Base-by-base conservation (phyloP, 2,797 vertebrate species). In the Poeciliopsis gracilis region DNA sequence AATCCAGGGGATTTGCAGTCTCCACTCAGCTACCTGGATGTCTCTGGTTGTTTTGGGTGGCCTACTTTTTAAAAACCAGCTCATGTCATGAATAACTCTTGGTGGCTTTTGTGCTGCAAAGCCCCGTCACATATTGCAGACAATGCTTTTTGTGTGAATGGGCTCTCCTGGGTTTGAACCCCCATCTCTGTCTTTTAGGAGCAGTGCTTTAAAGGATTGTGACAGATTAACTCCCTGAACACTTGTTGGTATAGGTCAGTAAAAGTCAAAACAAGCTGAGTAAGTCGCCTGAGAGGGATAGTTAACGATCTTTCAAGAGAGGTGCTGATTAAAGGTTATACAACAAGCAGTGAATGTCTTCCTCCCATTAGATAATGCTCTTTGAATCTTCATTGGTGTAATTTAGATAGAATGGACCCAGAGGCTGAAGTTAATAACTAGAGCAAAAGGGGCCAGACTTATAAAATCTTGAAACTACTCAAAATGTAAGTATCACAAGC, bases 11-110 rank as follows among this genome's bases (percentile, higher is more conserved):
- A 89, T 90, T 89, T 87, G 76, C 77, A 82, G 83, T 82, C 84
- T 87, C 83, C 84, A 85, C 92, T 90, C 85, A 86, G 86, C 86
- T 87, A 93, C 93, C 92, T 93, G 92, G 80, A 79, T 82, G 83
- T 86, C 90, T 89, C 86, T 86, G 76, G 78, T 85, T 92, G 87
- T 92, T 93, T 91, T 72, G 81, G 88, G 74, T 91, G 91, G 87
- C 92, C 93, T 92, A 94, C 90, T 93, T 80, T 93, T 90, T 84
- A 61, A 82, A 69, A 80, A 73, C 73, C 3, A 46, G 78, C 90
- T 88, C 75, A 45, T 78, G 78, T 89, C 83, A 90, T 87, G 91
- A 93, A 93, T 90, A 91, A 91, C 89, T 88, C 78, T 83, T 80
- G 82, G 53, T 91, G 82, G 85, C 81, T 86, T 79, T 88, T 55